Base-by-base conservation (phyloP, 2,797 vertebrate species). In the Cetoscarus ocellatus region DNA sequence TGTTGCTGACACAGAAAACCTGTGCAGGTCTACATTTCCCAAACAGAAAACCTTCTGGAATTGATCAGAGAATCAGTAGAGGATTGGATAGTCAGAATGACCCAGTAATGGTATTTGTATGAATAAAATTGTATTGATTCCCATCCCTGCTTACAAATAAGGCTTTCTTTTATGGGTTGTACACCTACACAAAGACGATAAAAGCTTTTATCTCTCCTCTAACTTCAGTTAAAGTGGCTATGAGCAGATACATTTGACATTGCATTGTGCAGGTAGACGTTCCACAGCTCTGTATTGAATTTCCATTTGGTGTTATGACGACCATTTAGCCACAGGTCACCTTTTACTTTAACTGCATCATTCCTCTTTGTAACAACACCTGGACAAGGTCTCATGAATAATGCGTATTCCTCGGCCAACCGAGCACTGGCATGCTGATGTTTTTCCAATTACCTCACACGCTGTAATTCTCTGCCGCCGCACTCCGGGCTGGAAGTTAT, bases 401-500 rank as follows among this genome's bases (percentile, higher is more conserved):
- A 85, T 83, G 64, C 19, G 36, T 8, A 45, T 70, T 75, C 64
- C 64, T 74, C 62, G 1, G 8, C 74, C 67, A 68, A 78, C 73
- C 17, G 14, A 67, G 73, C 79, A 11, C 68, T 76, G 36, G 35
- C 57, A 70, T 71, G 80, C 70, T 67, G 79, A 82, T 87, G 81
- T 86, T 85, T 88, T 90, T 90, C 83, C 86, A 92, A 89, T 92
- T 88, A 90, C 84, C 85, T 79, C 70, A 43, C 72, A 40, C 78
- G 75, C 83, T 87, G 86, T 90, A 87, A 88, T 84, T 91, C 85
- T 90, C 73, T 0, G 4, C 75, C 73, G 75, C 79, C 70, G 77
- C 73, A 61, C 67, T 86, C 82, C 70, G 49, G 65, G 18, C 75
- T 78, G 83, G 66, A 87, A 85, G 85, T 89, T 92, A 91, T 87